phyloP scores from a whole-genome alignment of 2,113 vertebrate species.

The Glaucomys volans region DNA sequence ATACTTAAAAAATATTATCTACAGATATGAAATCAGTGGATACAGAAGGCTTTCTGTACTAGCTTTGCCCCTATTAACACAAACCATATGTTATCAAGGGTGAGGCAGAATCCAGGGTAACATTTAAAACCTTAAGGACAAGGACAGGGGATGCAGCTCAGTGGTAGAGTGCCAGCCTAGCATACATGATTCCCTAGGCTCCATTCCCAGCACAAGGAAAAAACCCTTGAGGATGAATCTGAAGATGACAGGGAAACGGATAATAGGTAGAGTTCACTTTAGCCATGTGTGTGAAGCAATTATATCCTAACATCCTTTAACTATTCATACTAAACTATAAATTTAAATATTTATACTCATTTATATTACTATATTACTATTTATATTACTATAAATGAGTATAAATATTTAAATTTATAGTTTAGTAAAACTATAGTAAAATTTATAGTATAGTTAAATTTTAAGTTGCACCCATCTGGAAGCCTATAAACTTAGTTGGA shows the following conservation, averaged over 20 bases:
- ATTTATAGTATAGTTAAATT: too few species aligned
- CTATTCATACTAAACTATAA: too few species aligned
- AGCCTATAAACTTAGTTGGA: not conserved
- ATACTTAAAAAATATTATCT: not conserved
- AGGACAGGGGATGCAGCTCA: not conserved
- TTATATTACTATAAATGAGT: conserved; percentile 38
- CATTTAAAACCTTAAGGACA: conserved; percentile 18
- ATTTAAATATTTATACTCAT: too few species aligned
- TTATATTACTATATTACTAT: too few species aligned
- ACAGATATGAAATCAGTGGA: not conserved
- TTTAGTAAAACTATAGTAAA: too few species aligned
- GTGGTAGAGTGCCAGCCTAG: not conserved
- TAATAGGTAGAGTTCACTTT: conserved; percentile 3
- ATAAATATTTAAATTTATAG: not conserved
- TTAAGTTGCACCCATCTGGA: not conserved
- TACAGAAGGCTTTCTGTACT: not conserved
- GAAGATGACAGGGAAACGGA: not conserved
- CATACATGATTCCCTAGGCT: not conserved
- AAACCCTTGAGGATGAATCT: not conserved
- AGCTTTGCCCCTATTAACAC: conserved; percentile 14
- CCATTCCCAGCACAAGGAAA: too few species aligned
- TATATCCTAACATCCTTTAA: not conserved
- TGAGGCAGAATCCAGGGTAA: not conserved
- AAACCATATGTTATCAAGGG: not conserved
- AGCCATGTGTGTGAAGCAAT: not conserved